Base-by-base conservation (phyloP, 1,140 invertebrate species). In the Panagrolaimus sp. region DNA sequence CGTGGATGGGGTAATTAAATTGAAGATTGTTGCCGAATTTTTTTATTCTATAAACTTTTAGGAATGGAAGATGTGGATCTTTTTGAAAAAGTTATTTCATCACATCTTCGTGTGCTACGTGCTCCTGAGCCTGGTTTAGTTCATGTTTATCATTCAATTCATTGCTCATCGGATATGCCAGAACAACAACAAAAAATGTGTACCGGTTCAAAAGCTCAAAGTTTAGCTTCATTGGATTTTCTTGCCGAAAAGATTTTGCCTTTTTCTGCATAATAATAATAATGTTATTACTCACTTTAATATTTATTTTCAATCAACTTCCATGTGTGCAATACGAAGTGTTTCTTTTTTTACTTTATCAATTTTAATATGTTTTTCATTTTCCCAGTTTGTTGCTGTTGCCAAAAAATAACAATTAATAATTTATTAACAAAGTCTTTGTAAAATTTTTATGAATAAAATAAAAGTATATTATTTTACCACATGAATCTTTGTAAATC, bases 1-100 rank as follows among this genome's bases (percentile, higher is more conserved):
- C 88, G 89, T 67, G 93, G 93, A 0, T 96, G 93, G 93, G 93
- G 93, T 0, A n/a, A n/a, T n/a, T n/a, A n/a, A n/a, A 89, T 91
- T 73, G 93, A 96, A 83, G 31, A 7, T 38, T n/a, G n/a, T n/a
- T n/a, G n/a, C n/a, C n/a, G n/a, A n/a, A n/a, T n/a, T n/a, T n/a
- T n/a, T n/a, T 38, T 38, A 38, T 38, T 38, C 2, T 38, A 38
- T 38, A 7, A 2, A 38, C 31, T 38, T 38, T 38, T 38, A 38
- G 93, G 96, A 83, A 92, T 96, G 0, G 89, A 92, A 38, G 93
- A 96, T 83, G 92, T 96, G 0, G 89, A 92, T 72, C 87, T 97
- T 53, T 95, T 89, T 83, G 90, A 93, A 65, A 93, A 91, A 73
- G 88, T 91, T 75, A 85, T 88, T 31, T 53, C 46, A 5, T 53